Conservation (phyloP, 2,888 invertebrate genomes). For the Teleogryllus oceanicus region DNA sequence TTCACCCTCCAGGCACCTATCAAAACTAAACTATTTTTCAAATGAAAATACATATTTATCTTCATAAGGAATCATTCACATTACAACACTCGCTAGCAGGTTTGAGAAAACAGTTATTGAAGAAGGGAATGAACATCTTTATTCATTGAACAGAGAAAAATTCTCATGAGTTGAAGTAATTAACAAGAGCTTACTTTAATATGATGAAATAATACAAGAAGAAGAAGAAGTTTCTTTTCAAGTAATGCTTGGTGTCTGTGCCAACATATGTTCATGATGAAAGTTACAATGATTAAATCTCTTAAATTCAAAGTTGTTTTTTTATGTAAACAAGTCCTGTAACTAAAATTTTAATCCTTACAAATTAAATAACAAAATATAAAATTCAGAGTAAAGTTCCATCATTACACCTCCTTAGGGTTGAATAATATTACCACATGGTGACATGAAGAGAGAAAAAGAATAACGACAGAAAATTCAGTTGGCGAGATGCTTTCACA, state of each 20-base stretch:
- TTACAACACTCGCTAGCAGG: not conserved
- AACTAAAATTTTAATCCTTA: too few relatives aligned
- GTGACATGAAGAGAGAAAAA: not conserved
- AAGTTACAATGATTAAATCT: too few relatives aligned
- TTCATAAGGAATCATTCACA: not conserved
- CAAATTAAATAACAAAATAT: not conserved
- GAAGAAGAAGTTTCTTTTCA: not conserved
- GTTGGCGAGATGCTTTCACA: not conserved
- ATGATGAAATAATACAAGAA: not conserved
- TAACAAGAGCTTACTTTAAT: not conserved
- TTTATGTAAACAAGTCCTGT: too few relatives aligned
- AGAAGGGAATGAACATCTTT: not conserved
- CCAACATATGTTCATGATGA: too few relatives aligned
- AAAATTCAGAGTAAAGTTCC: not conserved
- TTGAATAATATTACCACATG: too few relatives aligned
- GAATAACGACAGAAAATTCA: not conserved
- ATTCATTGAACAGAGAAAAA: not conserved
- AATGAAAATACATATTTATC: conserved; percentile 10
- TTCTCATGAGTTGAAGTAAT: not conserved
- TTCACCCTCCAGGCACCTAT: not conserved
- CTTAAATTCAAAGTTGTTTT: too few relatives aligned
- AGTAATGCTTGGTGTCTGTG: not conserved
- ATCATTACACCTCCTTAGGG: not conserved
- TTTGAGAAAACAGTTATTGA: not conserved
- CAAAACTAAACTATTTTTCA: conserved; percentile 18